phyloP scores from a whole-genome alignment of 2,113 vertebrate genomes.

The Corapipo altera region DNA sequence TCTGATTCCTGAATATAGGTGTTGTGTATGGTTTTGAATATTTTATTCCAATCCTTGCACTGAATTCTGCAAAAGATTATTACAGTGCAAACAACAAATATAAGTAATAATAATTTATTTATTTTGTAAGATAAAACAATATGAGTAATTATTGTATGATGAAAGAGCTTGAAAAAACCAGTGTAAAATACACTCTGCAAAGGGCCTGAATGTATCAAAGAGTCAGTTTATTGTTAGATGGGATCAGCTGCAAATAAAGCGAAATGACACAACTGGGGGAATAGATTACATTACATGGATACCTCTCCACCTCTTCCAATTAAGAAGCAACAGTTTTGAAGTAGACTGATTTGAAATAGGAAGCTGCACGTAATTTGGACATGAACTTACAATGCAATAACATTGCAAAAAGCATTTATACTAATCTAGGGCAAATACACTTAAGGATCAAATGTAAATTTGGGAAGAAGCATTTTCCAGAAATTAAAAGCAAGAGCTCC shows the following conservation, averaged over 20 bases:
- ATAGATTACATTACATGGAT: not conserved
- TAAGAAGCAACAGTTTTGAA: not conserved
- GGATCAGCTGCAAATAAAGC: not conserved
- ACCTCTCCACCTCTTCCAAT: not conserved
- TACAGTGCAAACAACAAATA: not conserved
- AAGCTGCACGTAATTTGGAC: not conserved
- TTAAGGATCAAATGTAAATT: not conserved
- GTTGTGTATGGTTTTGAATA: not conserved
- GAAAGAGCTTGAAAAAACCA: not conserved
- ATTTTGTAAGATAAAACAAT: not conserved
- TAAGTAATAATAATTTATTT: not conserved
- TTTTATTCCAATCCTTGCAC: not conserved
- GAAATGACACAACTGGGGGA: not conserved
- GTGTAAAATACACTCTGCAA: not conserved
- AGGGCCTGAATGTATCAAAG: not conserved
- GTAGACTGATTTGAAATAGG: not conserved
- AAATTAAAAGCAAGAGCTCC: not conserved
- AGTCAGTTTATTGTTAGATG: not conserved
- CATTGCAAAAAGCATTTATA: not conserved
- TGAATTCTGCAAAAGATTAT: not conserved
- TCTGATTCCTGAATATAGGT: slow-evolving; percentile 13
- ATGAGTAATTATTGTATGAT: not conserved
- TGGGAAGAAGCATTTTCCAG: not conserved
- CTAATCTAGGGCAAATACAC: not conserved
- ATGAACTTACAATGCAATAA: not conserved